Base-by-base conservation (phyloP, 2,113 vertebrate genomes). In the Narcine bancroftii region DNA sequence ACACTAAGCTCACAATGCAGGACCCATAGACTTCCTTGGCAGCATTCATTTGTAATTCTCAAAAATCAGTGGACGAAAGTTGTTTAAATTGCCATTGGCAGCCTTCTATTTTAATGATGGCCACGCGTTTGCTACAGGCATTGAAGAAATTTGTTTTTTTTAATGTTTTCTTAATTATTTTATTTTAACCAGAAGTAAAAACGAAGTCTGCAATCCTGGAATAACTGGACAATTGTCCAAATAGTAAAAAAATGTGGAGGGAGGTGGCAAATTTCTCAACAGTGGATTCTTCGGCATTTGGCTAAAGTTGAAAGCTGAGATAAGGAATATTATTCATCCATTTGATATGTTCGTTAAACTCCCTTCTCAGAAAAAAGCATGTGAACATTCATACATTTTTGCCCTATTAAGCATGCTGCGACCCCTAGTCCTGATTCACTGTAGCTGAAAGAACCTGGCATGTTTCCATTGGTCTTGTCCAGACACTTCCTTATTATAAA, bases 191-290 rank as follows among this genome's bases (percentile, higher is more conserved):
- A 53, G 79, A 83, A 56, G 79, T 47, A 53, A 83, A 87, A 87
- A 79, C 60, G 36, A 36, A 24, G 66, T 56, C 53, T 87, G 81
- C 81, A 87, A 87, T 87, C 81, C 53, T 87, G 53, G 56, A 87
- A 87, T 87, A 87, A 87, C 81, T 87, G 81, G 33, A 87, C 81
- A 87, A 87, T 87, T 87, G 53, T 87, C 81, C 81, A 87, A 87
- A 63, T 53, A 60, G 81, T 87, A 63, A 87, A 87, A n/a, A 87
- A 60, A 87, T 87, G 81, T 87, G 81, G 81, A 87, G 81, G 81
- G 81, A 36, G 81, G 81, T 87, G 81, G 81, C 36, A 2, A 33
- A 87, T 87, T 87, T 87, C 81, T 87, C 81, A 87, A 60, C 3
- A 87, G 81, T 39, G 81, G 53, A 87, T 87, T 87, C 81, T 87